Conservation (phyloP, 2,797 vertebrate species). For the Peromyscus aztecus region DNA sequence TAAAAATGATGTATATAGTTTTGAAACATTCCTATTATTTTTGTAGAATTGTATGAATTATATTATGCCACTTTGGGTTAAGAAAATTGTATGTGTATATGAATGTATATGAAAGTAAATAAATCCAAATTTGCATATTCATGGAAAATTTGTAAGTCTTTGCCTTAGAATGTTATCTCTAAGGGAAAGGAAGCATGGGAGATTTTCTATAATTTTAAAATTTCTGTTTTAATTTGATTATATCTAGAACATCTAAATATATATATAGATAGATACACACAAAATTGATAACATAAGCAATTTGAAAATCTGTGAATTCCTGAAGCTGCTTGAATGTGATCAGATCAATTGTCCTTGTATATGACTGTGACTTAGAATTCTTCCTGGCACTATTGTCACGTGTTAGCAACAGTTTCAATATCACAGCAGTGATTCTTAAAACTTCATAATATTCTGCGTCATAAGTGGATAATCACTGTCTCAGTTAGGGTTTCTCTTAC, state of each 20-base stretch:
- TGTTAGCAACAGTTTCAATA: not conserved
- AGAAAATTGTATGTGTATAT: not conserved
- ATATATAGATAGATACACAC: not conserved
- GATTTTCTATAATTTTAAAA: conserved; percentile 39
- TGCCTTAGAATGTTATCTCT: conserved; percentile 8
- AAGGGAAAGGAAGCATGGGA: not conserved
- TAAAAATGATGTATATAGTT: conserved; percentile 29
- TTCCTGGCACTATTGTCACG: not conserved
- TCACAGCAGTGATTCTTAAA: not conserved
- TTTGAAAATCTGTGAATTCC: not conserved
- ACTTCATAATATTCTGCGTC: not conserved
- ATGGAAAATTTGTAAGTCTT: not conserved
- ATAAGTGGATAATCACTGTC: not conserved
- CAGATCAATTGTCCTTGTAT: not conserved
- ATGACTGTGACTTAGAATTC: not conserved
- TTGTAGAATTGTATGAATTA: conserved; percentile 19
- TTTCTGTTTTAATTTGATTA: conserved; percentile 23
- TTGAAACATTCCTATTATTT: conserved; percentile 26
- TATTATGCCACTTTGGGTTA: conserved; percentile 47
- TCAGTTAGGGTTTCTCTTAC: not conserved
- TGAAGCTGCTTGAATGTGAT: not conserved
- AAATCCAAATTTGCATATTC: conserved; percentile 35
- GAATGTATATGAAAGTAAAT: not conserved
- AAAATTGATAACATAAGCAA: not conserved
- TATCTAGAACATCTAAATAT: not conserved